phyloP scores from a whole-genome alignment of 35 echinoderm and acorn worm genomes.

The Heliocidaris tuberculata region DNA sequence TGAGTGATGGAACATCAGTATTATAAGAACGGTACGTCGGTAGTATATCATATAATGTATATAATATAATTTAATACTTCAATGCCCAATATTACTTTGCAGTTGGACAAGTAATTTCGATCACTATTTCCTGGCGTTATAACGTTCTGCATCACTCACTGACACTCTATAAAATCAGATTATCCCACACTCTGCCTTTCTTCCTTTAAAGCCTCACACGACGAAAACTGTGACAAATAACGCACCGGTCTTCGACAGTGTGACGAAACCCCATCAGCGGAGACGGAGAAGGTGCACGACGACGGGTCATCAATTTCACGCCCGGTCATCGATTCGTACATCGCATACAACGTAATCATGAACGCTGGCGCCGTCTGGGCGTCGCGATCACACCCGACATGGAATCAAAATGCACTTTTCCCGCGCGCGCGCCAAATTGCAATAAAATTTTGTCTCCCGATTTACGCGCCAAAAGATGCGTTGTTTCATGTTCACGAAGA shows the following conservation, averaged over 20 bases:
- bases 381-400: background rate
- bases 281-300: background rate
- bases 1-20: background rate
- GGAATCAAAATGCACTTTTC: conserved; percentile 3
- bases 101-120: background rate
- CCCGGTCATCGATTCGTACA: background rate
- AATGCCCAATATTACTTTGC: background rate
- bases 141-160: background rate
- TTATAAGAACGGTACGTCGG: background rate
- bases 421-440: background rate
- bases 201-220: background rate
- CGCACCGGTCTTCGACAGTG: background rate
- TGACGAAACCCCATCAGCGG: background rate
- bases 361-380: background rate
- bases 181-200: background rate
- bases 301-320: background rate
- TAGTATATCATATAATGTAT: background rate
- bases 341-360: background rate
- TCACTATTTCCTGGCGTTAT: background rate
- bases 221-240: background rate
- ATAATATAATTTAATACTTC: too few relatives aligned
- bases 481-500: background rate
- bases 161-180: background rate
- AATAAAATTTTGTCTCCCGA: background rate
- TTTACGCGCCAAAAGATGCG: background rate